These are phyloP conservation scores for Listronotus oregonensis DNA, from an alignment of 1,140 invertebrate genomes.

Conservation along the genomic window DNA sequence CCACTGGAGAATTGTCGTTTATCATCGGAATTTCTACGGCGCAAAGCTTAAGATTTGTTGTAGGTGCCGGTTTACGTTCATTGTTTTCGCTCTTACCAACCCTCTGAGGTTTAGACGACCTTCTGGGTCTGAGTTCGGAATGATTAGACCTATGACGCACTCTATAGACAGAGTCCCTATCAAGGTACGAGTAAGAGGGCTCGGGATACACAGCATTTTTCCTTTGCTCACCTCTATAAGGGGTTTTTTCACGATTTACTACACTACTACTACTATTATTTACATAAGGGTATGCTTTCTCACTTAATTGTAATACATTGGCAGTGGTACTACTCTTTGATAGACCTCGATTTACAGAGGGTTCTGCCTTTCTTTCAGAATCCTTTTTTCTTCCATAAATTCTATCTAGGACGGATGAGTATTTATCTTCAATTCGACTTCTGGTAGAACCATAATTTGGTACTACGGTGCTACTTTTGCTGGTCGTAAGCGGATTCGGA, in stretches of 20 bases:
- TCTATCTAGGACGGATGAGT: constrained; percentile 71
- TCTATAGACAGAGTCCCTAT: constrained; percentile 49
- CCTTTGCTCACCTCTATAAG: constrained; percentile 55
- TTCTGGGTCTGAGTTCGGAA: constrained; percentile 55
- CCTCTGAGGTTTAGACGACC: constrained; percentile 57
- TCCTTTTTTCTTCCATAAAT: constrained; percentile 65
- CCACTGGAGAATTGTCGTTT: constrained; percentile 25
- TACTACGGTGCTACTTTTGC: constrained; percentile 57
- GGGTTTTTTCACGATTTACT: constrained; percentile 63
- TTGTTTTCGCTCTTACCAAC: constrained; percentile 58
- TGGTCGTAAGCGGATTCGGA: constrained; percentile 38
- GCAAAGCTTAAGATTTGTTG: constrained; percentile 55
- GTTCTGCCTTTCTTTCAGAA: constrained; percentile 70
- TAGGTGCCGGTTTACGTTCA: constrained; percentile 52
- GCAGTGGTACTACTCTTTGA: constrained; percentile 66
- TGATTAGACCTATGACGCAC: constrained; percentile 50
- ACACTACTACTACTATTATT: constrained; percentile 29
- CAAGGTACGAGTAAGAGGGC: constrained; percentile 48
- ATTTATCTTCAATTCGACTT: constrained; percentile 74
- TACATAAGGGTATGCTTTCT: constrained; percentile 70
- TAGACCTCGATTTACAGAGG: constrained; percentile 54
- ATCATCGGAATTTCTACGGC: constrained; percentile 57
- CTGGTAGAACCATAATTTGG: constrained; percentile 56
- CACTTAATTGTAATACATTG: constrained; percentile 62
- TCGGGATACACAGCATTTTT: constrained; percentile 45